Percentiles rank a stretch among this genome's conserved stretches.
phyloP scores from a whole-genome alignment of 2,888 invertebrate genomes.

The Lasioglossum zephyrum region DNA sequence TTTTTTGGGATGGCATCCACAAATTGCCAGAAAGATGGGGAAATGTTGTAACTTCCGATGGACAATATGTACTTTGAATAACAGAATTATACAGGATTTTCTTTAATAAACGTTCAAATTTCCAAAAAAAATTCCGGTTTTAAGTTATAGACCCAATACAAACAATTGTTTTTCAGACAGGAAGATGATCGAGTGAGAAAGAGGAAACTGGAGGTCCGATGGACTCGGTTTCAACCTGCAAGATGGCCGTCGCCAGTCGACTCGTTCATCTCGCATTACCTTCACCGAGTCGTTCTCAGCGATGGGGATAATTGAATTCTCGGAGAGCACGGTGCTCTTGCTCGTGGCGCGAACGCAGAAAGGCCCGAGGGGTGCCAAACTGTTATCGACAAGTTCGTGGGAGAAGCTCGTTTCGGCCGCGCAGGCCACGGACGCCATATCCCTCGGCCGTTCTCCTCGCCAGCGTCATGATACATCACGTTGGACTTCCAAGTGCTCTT shows the following conservation, averaged over 20 bases:
- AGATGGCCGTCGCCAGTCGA: slow-evolving; percentile 60
- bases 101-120: no score
- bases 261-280: slow-evolving; percentile 73
- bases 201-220: background rate
- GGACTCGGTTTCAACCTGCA: slow-evolving; percentile 46
- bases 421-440: slow-evolving; percentile 9
- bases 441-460: background rate
- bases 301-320: slow-evolving; percentile 78
- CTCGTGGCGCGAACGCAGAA: slow-evolving; percentile 65
- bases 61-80: no score
- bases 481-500: slow-evolving; percentile 47
- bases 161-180: background rate
- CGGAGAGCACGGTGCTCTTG: slow-evolving; percentile 53
- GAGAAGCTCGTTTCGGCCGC: slow-evolving; percentile 49
- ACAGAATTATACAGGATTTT: no score
- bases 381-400: slow-evolving; percentile 70
- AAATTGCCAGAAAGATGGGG: no score
- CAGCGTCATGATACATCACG: slow-evolving; percentile 33
- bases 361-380: slow-evolving; percentile 67
- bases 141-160: no score
- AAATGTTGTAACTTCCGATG: no score
- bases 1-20: no score
- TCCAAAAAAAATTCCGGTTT: no score
- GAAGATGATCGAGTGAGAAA: background rate
- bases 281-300: slow-evolving; percentile 60